Base-by-base conservation (phyloP, 2,888 invertebrate species). In the Pasiphila rectangulata region DNA sequence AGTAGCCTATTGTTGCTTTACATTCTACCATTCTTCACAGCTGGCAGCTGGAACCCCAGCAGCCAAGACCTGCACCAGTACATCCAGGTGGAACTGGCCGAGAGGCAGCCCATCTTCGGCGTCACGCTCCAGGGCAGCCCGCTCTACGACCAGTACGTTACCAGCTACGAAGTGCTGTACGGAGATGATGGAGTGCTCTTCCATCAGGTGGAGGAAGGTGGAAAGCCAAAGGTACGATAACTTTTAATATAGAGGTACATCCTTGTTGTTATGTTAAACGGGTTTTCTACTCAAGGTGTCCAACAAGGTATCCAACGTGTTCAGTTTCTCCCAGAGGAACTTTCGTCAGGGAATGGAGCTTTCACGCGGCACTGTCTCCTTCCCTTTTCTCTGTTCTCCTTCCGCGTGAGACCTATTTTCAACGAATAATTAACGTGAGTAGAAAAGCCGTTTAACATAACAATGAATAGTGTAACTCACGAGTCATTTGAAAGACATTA, bases 101-200 rank as follows among this genome's bases (percentile, higher is more conserved):
- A 24, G 1, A 29, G 35, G 1, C 40, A 49, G 40, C 49, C 49
- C 0, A 2, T 49, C 16, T 49, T 44, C 36, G 49, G 49, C 15
- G 43, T 49, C 5, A 12, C 38, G 4, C n/a, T 49, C 13, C 49
- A 49, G 12, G 49, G 49, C 23, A 49, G 49, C 25, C 49, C 49
- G 2, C 15, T 48, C 29, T 91, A 91, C 48, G 90, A 93, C 56
- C 91, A 94, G 65, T 95, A 92, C 74, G 94, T 96, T 25, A 95
- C 94, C 10, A 93, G 94, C 61, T 96, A 94, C 66, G 91, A 92
- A 64, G 86, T 95, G 15, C 61, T 93, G 55, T 94, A 94, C 64
- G 94, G 95, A 13, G 90, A 90, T 6, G 93, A 51, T 15, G 50
- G 51, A 5, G 51, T 54, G 3, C 4, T 43, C n/a, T 54, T 51